phyloP scores from a whole-genome alignment of 1,140 invertebrate genomes.

The Bicyclus anynana region DNA sequence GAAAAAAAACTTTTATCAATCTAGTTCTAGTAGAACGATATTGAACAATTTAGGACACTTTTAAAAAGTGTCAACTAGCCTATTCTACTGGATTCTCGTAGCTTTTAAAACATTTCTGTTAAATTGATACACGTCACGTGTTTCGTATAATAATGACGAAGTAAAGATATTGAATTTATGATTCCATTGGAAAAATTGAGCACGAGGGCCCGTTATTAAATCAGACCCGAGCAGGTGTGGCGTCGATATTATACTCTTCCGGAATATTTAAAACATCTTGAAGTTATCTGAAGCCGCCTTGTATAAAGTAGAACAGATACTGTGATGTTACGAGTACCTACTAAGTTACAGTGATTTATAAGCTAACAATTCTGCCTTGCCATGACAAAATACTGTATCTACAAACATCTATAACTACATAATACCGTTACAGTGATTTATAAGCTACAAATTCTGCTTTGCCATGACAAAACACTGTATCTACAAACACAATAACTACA shows the following conservation, averaged over 20 bases:
- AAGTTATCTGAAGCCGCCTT: slow-evolving; percentile 3
- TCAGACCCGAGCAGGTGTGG: slow-evolving; percentile 51
- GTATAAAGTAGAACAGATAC: background rate
- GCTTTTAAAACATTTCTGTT: background rate
- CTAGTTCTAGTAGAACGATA: too few relatives aligned
- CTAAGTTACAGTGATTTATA: too few relatives aligned
- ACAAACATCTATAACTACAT: too few relatives aligned
- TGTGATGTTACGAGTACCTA: background rate
- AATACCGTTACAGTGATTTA: too few relatives aligned
- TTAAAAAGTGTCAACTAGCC: too few relatives aligned
- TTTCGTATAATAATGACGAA: slow-evolving; percentile 28
- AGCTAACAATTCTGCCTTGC: too few relatives aligned
- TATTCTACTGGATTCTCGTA: background rate
- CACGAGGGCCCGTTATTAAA: slow-evolving; percentile 57
- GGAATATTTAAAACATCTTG: slow-evolving; percentile 40
- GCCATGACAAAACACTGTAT: too few relatives aligned
- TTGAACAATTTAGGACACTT: too few relatives aligned
- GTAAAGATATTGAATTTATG: slow-evolving; percentile 56
- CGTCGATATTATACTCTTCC: slow-evolving; percentile 42
- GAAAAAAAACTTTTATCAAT: too few relatives aligned
- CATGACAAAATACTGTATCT: too few relatives aligned
- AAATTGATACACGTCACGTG: slow-evolving; percentile 2
- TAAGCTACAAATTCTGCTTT: too few relatives aligned
- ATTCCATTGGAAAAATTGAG: slow-evolving; percentile 54
- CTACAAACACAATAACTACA: too few relatives aligned